Base-by-base conservation (phyloP, 2,113 vertebrate genomes). In the Ochotona curzoniae region DNA sequence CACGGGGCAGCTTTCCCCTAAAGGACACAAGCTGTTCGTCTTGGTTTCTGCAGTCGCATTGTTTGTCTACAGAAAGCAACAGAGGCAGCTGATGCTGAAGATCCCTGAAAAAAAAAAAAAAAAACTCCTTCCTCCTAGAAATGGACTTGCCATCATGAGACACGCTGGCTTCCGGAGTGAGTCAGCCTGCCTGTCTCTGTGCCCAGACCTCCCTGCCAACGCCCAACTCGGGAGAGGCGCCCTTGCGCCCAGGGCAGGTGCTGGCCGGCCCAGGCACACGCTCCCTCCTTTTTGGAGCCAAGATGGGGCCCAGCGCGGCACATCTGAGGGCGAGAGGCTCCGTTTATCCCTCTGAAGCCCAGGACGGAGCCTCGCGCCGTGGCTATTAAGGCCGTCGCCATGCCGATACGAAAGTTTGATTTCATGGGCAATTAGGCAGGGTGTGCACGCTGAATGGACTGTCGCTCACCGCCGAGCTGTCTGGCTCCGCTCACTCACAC, bases 371-470 rank as follows among this genome's bases (percentile, higher is more conserved):
- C 0, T 73, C 1, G 0, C 0, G 30, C 18, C 0, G 23, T 30
- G 83, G 95, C 95, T 90, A 86, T 64, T 17, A 8, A 60, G 93
- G 89, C 73, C 28, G 14, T 25, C 0, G 0, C 9, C 0, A 26
- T 7, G 21, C 85, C 96, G 18, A 1, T 4, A 11, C 66, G 91
- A 63, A 95, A 76, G 94, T 75, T 73, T 1, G 28, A 96, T 81
- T 94, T 96, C 92, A 89, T 18, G 26, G 94, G 44, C 95, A 93
- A 96, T 97, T 96, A 95, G 95, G 57, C 32, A 9, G 94, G 96
- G 95, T 96, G 96, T 96, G 95, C 93, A 67, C 0, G 15, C 93
- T 67, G 91, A 94, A 94, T 94, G 92, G 96, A 47, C 96, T 85
- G 96, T 78, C 97, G 91, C 54, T 95, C 97, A 88, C 38, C 0